Percentiles rank a stretch among this genome's conserved stretches.
Conservation (phyloP, 2,888 invertebrate genomes). For the Pilophorus perplexus region DNA sequence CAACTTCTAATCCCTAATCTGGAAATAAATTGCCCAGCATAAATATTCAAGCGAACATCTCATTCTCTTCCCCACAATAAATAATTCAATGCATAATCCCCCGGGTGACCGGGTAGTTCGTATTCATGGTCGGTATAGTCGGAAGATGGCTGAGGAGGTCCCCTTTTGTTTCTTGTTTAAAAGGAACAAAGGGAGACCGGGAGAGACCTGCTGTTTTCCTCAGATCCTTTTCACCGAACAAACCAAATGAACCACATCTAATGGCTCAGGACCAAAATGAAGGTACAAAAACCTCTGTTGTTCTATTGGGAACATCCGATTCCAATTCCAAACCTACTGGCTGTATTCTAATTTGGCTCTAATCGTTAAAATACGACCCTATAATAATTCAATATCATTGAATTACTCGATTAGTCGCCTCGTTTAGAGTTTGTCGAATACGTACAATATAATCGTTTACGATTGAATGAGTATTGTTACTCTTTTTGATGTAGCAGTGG, state of each 20-base stretch:
- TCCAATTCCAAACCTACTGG: too few species aligned
- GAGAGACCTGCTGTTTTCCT: background rate
- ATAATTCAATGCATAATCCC: constrained; percentile 35
- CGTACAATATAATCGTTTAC: too few species aligned
- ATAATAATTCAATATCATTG: too few species aligned
- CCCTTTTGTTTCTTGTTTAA: constrained; percentile 9
- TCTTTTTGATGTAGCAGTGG: too few species aligned
- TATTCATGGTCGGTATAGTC: constrained; percentile 22
- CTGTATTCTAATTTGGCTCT: too few species aligned
- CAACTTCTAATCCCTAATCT: constrained; percentile 29
- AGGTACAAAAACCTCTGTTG: too few species aligned
- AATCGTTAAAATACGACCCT: too few species aligned
- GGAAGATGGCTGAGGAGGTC: background rate
- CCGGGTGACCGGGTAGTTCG: constrained; percentile 28
- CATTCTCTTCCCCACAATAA: constrained; percentile 25
- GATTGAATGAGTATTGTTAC: too few species aligned
- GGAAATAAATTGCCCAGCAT: constrained; percentile 28
- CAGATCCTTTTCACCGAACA: background rate
- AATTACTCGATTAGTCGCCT: background rate
- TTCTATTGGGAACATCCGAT: too few species aligned
- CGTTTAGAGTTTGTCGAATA: too few species aligned
- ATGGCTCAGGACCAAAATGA: constrained; percentile 25
- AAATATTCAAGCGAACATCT: constrained; percentile 29
- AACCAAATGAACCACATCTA: constrained; percentile 32
- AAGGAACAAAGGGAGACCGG: constrained; percentile 1